A percentile compares a stretch with the other conserved stretches of the same genome.
phyloP scores from a whole-genome alignment of 2,797 vertebrate genomes.

The Tarsius wallacei region DNA sequence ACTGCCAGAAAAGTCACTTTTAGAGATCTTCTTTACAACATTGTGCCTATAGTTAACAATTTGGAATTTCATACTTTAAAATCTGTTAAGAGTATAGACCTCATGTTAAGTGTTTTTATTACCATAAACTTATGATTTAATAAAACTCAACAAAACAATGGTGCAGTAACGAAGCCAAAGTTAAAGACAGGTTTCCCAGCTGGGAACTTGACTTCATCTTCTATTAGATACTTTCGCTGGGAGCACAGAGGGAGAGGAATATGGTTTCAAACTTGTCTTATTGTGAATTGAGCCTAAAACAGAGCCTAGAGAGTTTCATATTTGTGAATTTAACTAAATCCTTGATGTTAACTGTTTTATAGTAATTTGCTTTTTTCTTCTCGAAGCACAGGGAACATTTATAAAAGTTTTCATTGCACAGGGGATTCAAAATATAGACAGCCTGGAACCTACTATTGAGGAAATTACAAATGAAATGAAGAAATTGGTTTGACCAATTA shows the following conservation, averaged over 20 bases:
- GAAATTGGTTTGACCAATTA: slow-evolving; percentile 13
- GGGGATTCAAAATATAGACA: neutral
- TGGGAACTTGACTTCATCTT: neutral
- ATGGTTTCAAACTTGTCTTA: neutral
- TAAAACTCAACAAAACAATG: neutral
- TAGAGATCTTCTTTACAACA: neutral
- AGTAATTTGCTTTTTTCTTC: slow-evolving; percentile 15
- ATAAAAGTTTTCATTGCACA: slow-evolving; percentile 12
- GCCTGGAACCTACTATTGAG: neutral
- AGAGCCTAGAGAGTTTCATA: neutral
- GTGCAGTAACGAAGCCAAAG: neutral
- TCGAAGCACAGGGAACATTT: neutral
- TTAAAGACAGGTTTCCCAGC: neutral
- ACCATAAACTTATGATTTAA: neutral
- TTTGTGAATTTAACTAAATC: slow-evolving; percentile 39
- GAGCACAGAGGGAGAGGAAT: neutral
- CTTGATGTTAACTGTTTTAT: slow-evolving; percentile 19
- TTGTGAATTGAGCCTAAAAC: neutral
- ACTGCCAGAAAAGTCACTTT: neutral
- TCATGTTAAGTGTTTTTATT: neutral
- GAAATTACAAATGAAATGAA: neutral
- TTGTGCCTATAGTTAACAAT: neutral
- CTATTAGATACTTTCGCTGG: neutral
- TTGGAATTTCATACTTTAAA: neutral
- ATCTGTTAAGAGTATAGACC: neutral